Evolutionary conservation across 37 sponge, comb jelly and placozoan genomes (phyloP), one percentile per base, ranked within the genome.

Genomic region (Spongilla lacustris): DNA sequence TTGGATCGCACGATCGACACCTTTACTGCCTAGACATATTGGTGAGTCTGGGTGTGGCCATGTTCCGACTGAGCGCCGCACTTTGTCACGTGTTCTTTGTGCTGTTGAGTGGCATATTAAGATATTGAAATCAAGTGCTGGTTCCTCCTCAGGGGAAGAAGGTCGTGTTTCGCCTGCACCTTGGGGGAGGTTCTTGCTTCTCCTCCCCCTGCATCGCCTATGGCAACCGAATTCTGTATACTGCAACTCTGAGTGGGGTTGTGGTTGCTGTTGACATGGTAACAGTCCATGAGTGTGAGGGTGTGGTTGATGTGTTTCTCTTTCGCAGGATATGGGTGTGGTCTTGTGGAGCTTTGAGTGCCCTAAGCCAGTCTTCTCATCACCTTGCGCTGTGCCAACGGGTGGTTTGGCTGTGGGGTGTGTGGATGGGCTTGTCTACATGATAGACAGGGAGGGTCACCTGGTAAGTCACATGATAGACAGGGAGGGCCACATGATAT

Each of bases 1-100:
- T 91, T 66, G 96, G 98, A 13, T 93, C 98, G 69, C 98, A 97
- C 82, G 92, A 91, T 74, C 87, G 82, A 24, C 85, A 91, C 78
- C 35, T 97, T 25, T 91, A 93, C 78, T 90, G 86, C 8, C n/a
- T 97, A 8, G 72, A 91, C 67, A 41, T 95, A 17, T 27, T 86
- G 75, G 96, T 95, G 37, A 33, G 75, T 81, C 37, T 50, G 66
- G 34, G n/a, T 67, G 66, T 66, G 29, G 30, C 17, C 24, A 25
- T 69, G 41, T 36, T 25, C 27, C 9, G 22, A 81, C 17, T 78
- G 26, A 26, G n/a, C n/a, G n/a, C n/a, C n/a, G n/a, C n/a, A n/a
- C n/a, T n/a, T n/a, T n/a, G n/a, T n/a, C n/a, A n/a, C n/a, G n/a
- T n/a, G n/a, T n/a, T n/a, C n/a, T n/a, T n/a, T n/a, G n/a, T n/a